Evolutionary conservation across 2,888 invertebrate genomes (phyloP).

Genomic region (Meloe dianella): DNA sequence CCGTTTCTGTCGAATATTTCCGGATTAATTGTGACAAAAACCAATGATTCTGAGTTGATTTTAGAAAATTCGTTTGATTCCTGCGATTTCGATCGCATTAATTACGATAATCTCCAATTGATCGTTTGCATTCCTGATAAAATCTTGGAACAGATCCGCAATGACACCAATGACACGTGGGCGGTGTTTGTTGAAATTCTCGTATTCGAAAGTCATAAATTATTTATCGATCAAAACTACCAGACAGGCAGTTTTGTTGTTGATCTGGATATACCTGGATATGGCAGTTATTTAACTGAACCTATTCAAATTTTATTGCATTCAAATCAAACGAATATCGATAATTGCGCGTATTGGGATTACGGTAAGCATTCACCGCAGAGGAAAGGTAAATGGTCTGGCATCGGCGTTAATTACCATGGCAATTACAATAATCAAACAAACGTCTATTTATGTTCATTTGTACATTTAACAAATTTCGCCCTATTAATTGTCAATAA

Average conservation of each 20-base stretch:
- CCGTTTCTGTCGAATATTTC: constrained; percentile 62
- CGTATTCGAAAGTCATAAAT: constrained; percentile 49
- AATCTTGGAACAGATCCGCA: constrained; percentile 41
- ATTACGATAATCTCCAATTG: constrained; percentile 44
- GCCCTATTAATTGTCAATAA: constrained; percentile 60
- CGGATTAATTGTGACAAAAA: constrained; percentile 60
- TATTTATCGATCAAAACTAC: constrained; percentile 46
- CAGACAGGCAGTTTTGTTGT: constrained; percentile 58
- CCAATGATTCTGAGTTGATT: constrained; percentile 51
- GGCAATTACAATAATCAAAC: constrained; percentile 50
- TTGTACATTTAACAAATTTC: constrained; percentile 67
- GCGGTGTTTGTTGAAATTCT: constrained; percentile 45
- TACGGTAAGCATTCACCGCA: constrained; percentile 54
- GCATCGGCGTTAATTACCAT: constrained; percentile 62
- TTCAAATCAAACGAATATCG: constrained; percentile 52
- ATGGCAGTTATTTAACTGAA: constrained; percentile 62
- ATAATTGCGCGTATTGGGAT: constrained; percentile 65
- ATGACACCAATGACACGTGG: constrained; percentile 20
- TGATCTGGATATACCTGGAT: constrained; percentile 68
- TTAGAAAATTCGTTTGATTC: constrained; percentile 59
- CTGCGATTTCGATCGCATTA: constrained; percentile 56
- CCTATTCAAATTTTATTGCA: constrained; percentile 64
- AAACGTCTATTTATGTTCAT: constrained; percentile 62
- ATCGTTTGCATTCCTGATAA: constrained; percentile 49
- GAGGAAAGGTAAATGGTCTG: constrained; percentile 63